Conservation (phyloP, 2,888 invertebrate genomes). For the Panzeria rudis region DNA sequence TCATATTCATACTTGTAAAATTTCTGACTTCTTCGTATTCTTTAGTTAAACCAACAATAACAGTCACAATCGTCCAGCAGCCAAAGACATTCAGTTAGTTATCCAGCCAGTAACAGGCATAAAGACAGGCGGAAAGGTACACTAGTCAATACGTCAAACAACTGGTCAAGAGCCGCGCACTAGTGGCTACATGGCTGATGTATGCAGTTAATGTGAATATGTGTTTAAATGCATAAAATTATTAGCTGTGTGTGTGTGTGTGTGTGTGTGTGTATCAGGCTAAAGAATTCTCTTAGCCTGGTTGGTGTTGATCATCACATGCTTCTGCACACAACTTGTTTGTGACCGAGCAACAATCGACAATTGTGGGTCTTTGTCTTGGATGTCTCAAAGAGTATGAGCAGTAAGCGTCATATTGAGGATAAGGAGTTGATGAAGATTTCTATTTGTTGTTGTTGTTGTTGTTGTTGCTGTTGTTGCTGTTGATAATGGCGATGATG, state of each 20-base stretch:
- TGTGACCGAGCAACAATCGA: slow-evolving; percentile 30
- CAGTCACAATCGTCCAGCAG: slow-evolving; percentile 39
- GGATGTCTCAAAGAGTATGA: slow-evolving; percentile 8
- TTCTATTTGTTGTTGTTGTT: background rate
- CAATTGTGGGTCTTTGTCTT: slow-evolving; percentile 58
- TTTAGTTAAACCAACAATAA: slow-evolving; percentile 16
- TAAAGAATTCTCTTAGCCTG: slow-evolving; percentile 54
- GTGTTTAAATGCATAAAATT: slow-evolving; percentile 2
- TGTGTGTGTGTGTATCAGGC: background rate
- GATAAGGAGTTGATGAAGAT: slow-evolving; percentile 38
- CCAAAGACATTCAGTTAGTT: slow-evolving; percentile 51
- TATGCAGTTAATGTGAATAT: slow-evolving; percentile 11
- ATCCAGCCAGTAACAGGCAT: slow-evolving; percentile 41
- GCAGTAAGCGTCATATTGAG: slow-evolving; percentile 39
- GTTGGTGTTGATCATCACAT: slow-evolving; percentile 76
- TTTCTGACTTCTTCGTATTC: slow-evolving; percentile 39
- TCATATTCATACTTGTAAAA: slow-evolving; percentile 11
- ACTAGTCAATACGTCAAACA: slow-evolving; percentile 55
- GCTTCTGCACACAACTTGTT: slow-evolving; percentile 77
- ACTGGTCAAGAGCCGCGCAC: slow-evolving; percentile 36
- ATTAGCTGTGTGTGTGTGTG: background rate
- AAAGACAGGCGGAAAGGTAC: slow-evolving; percentile 43
- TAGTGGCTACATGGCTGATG: slow-evolving; percentile 41
- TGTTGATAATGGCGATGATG: slow-evolving; percentile 10
- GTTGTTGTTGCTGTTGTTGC: background rate